phyloP scores from a whole-genome alignment of 2,797 vertebrate species.

The Enoplosus armatus region DNA sequence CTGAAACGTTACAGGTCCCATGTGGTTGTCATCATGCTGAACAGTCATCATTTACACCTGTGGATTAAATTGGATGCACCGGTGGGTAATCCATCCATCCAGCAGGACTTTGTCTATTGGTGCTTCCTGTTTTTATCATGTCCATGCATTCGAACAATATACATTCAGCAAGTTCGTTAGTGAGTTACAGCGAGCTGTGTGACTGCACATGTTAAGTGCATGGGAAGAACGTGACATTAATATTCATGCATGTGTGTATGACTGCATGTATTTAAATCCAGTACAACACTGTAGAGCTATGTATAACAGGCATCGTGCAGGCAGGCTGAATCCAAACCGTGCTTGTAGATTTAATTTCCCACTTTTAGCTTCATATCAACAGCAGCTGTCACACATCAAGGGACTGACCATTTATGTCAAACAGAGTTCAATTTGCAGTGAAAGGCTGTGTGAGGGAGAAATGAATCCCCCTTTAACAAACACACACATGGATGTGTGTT shows the following conservation, averaged over 20 bases:
- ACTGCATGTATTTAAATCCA: background rate
- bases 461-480: too few species aligned
- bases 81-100: conserved; percentile 12
- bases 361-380: too few species aligned
- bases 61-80: conserved; percentile 14
- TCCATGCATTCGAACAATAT: background rate
- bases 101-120: background rate
- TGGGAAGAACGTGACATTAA: conserved; percentile 1
- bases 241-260: conserved; percentile 4
- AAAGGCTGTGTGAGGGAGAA: too few species aligned
- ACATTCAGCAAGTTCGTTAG: background rate
- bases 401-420: background rate
- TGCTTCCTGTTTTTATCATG: background rate
- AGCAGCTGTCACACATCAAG: background rate
- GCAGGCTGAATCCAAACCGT: background rate
- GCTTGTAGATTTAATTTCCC: background rate
- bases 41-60: conserved; percentile 17
- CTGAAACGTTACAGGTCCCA: conserved; percentile 1
- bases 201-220: conserved; percentile 20
- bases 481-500: too few species aligned
- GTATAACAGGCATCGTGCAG: background rate
- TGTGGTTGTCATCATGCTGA: background rate
- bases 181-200: background rate
- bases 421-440: background rate
- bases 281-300: background rate